Percentiles rank a stretch among this genome's conserved stretches.
Conservation (phyloP, 2,113 vertebrate species). For the Mystacornis crossleyi region DNA sequence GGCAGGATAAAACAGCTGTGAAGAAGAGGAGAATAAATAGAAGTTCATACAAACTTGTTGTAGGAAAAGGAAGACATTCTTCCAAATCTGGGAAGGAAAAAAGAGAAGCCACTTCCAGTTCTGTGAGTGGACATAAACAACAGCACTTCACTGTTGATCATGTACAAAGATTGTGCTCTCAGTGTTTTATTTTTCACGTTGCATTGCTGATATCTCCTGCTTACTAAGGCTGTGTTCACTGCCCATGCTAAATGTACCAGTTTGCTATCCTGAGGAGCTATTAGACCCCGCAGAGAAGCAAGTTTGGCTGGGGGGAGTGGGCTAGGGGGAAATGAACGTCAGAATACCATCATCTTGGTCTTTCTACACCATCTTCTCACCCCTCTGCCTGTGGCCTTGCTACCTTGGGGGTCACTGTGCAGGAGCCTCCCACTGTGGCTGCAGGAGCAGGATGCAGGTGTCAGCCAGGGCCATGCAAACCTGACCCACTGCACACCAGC, state of each 20-base stretch:
- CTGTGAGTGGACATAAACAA: not conserved
- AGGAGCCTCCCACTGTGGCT: not conserved
- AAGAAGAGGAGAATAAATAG: not conserved
- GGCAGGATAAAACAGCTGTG: not conserved
- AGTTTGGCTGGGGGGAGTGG: not conserved
- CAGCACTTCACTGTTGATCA: not conserved
- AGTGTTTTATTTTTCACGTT: not conserved
- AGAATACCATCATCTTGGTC: not conserved
- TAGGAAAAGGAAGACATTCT: not conserved
- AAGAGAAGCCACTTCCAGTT: not conserved
- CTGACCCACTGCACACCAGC: not conserved
- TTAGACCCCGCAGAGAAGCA: not conserved
- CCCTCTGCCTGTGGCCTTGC: not conserved
- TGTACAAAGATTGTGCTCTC: not conserved
- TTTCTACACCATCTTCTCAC: not conserved
- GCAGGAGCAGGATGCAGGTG: not conserved
- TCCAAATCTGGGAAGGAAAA: not conserved
- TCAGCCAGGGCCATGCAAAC: not conserved
- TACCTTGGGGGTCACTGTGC: accelerated
- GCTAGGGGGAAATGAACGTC: not conserved
- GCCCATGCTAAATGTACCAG: not conserved
- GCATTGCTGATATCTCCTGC: not conserved
- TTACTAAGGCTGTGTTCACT: not conserved
- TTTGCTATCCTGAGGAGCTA: not conserved
- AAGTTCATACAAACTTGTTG: not conserved